These are phyloP conservation scores for Ammodytes marinus DNA, from an alignment of 2,113 vertebrate species.

Conservation along the genomic window DNA sequence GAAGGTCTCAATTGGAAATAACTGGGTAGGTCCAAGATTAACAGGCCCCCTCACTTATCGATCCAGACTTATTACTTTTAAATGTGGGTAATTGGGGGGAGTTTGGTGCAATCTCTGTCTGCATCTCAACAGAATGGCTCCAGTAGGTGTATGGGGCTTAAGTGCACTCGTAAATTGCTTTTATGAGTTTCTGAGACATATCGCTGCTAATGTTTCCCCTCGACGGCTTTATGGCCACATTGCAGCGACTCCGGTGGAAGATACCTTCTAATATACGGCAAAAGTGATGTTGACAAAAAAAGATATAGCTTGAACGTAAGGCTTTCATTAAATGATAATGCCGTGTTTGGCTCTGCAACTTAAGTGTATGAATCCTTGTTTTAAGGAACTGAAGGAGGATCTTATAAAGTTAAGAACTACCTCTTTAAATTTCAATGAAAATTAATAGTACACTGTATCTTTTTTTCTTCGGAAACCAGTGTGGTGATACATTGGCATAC, in stretches of 20 bases:
- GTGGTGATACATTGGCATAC: background rate
- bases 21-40: constrained; percentile 70
- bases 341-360: constrained; percentile 18
- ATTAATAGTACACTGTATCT: background rate
- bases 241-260: constrained; percentile 74
- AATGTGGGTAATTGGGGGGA: constrained; percentile 77
- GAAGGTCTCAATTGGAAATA: constrained; percentile 66
- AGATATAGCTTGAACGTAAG: constrained; percentile 35
- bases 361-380: constrained; percentile 4
- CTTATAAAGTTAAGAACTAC: background rate
- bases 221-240: constrained; percentile 81
- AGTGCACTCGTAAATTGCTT: constrained; percentile 86
- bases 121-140: constrained; percentile 81
- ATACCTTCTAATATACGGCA: constrained; percentile 74
- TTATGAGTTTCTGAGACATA: constrained; percentile 85
- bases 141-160: constrained; percentile 80
- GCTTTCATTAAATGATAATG: constrained; percentile 53
- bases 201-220: constrained; percentile 85
- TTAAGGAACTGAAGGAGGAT: background rate
- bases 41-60: constrained; percentile 74
- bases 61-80: constrained; percentile 82
- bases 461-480: background rate
- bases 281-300: constrained; percentile 74
- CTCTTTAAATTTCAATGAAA: background rate
- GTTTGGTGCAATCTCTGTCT: constrained; percentile 81